Evolutionary conservation across 2,888 invertebrate genomes (phyloP), one percentile per base, ranked within the genome.

Genomic region (Troides aeacus): DNA sequence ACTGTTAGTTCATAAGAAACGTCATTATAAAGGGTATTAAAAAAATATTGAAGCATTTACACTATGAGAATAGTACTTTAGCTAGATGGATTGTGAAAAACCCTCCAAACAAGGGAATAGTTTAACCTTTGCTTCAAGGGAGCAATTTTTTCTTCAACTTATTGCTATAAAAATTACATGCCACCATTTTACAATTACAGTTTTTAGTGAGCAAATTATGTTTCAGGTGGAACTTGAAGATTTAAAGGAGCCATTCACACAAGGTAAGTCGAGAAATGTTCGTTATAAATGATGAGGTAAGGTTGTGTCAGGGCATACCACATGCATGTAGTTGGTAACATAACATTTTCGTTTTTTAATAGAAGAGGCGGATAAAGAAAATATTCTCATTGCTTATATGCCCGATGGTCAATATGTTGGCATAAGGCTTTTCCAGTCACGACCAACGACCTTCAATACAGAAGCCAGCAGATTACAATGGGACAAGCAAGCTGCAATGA

Each of bases 341-440:
- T 50, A 17, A 50, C 17, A 8, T 39, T 10, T n/a, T 53, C 12
- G 30, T 30, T 56, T 57, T 57, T 57, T 57, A 50, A 53, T 56
- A 86, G 91, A 86, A 4, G 90, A 90, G 12, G 68, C 83, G 1
- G 90, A 91, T 30, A 92, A 89, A 58, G 89, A 90, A 84, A 93
- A 94, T 78, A 89, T 95, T 4, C 84, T 96, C 0, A 92, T 95
- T 72, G 94, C 94, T 0, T 94, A 94, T 75, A 90, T 95, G 6
- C 94, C 94, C 0, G 86, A 93, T 0, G 95, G 94, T 0, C 94
- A 94, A 77, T 94, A 94, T 73, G 92, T 95, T 12, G 96, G 96
- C 42, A 93, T 96, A 72, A 95, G 94, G 79, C 84, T 96, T 62
- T 95, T 95, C 81, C 93, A 93, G 71, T 91, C 90, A 0, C 90